Percentiles rank a stretch among this genome's conserved stretches.
Conservation (phyloP, 2,888 invertebrate genomes). For the Heliconius ismenius region DNA sequence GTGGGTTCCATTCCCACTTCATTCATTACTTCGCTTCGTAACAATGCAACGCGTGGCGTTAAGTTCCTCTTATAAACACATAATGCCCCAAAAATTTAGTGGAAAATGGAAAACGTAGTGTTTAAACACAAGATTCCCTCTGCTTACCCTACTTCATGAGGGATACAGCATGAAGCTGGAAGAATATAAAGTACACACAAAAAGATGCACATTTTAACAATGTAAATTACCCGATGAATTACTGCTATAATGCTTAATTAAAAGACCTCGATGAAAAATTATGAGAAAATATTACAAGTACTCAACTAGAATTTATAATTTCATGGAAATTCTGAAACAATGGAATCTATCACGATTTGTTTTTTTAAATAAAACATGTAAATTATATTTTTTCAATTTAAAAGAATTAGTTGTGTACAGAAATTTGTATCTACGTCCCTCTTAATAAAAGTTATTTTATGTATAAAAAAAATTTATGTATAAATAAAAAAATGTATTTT, state of each 20-base stretch:
- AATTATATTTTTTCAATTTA: neutral
- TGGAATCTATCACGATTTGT: neutral
- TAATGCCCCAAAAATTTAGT: too few species aligned
- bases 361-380: neutral
- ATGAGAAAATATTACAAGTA: constrained; percentile 11
- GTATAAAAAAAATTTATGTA: neutral
- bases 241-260: neutral
- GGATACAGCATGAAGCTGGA: neutral
- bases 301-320: neutral
- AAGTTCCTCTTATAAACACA: too few species aligned
- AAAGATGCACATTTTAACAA: neutral
- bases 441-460: neutral
- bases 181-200: neutral
- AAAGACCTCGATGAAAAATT: constrained; percentile 8
- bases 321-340: constrained; percentile 19
- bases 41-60: too few species aligned
- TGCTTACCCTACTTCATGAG: neutral
- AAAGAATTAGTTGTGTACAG: neutral
- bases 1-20: too few species aligned
- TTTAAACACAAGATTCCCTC: neutral
- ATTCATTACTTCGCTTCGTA: too few species aligned
- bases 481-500: neutral
- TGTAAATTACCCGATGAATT: neutral
- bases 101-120: too few species aligned
- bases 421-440: too few species aligned